phyloP scores from a whole-genome alignment of 2,113 vertebrate genomes.

The Syrmaticus mikado region DNA sequence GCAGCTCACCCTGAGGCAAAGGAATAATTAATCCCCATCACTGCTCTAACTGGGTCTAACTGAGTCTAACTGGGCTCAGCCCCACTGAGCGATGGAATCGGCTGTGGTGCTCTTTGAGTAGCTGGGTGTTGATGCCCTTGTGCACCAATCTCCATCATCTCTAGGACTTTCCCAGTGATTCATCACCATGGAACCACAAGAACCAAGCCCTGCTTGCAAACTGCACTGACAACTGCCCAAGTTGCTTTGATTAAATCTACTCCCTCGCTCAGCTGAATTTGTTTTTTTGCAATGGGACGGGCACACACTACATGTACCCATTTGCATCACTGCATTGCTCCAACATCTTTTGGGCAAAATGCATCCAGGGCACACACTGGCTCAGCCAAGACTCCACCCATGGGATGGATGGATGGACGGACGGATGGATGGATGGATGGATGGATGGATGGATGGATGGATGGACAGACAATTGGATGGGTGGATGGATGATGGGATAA shows the following conservation, averaged over 20 bases:
- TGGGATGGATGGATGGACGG: too few relatives aligned
- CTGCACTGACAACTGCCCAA: not conserved
- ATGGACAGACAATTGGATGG: not conserved
- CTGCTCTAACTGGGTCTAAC: too few relatives aligned
- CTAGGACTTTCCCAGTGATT: not conserved
- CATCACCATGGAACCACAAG: too few relatives aligned
- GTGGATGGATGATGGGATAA: not conserved
- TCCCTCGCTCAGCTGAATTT: not conserved
- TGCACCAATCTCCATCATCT: not conserved
- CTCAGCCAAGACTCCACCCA: too few relatives aligned
- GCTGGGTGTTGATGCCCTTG: not conserved
- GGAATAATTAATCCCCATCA: not conserved
- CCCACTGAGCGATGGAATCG: not conserved
- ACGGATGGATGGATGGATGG: too few relatives aligned
- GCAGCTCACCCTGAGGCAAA: not conserved
- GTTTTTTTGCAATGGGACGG: too few relatives aligned
- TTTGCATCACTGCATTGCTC: fast-evolving
- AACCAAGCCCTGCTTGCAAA: not conserved
- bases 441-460: not conserved
- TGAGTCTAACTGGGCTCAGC: not conserved
- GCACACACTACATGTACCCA: not conserved
- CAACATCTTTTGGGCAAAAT: not conserved
- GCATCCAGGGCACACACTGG: not conserved
- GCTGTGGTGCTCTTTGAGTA: not conserved
- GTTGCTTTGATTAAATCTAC: not conserved